Base-by-base conservation (phyloP, 2,888 invertebrate species). In the Eristalinus sepulchralis region DNA sequence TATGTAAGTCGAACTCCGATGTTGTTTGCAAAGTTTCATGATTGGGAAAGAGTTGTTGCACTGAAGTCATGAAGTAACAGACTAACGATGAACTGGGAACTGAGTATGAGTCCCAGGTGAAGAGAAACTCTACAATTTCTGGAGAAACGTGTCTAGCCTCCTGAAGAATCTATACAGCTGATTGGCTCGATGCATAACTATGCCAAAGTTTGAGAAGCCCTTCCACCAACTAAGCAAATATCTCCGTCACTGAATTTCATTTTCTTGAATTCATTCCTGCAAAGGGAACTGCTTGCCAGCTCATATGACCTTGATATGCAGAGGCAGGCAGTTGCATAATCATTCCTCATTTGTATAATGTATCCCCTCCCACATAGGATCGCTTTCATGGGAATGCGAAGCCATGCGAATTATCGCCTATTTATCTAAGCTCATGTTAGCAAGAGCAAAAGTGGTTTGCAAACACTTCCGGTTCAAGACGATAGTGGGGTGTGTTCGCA, bases 301-400 rank as follows among this genome's bases (percentile, higher is more conserved):
- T 59, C 39, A 1, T 17, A 6, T 34, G 22, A 39, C 36, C 59
- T 62, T 62, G 57, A 22, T 10, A 27, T 53, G 36, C 66, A 17
- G 62, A 47, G 64, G 78, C 73, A 59, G 53, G 57, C n/a, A 33
- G 53, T 83, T 83, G 68, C 83, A 79, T 83, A 78, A 83, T 59
- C 47, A 59, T 78, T 83, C 47, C 67, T 62, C 53, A 60, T 78
- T 57, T 72, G 59, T 63, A 59, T 55, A 17, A 31, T n/a, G 6
- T 39, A 31, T 27, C 57, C 63, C 31, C 34, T 63, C 53, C 63
- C 60, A 31, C 39, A 73, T 36, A 22, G 47, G 27, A 27, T 3
- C 47, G 53, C 24, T 53, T 79, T 68, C 47, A 17, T 6, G 31
- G 31, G 6, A 31, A 6, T 39, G 13, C 13, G 17, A 5, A 17